Evolutionary conservation across 2,888 invertebrate genomes (phyloP), one percentile per base, ranked within the genome.

Genomic region (Athalia rosae): DNA sequence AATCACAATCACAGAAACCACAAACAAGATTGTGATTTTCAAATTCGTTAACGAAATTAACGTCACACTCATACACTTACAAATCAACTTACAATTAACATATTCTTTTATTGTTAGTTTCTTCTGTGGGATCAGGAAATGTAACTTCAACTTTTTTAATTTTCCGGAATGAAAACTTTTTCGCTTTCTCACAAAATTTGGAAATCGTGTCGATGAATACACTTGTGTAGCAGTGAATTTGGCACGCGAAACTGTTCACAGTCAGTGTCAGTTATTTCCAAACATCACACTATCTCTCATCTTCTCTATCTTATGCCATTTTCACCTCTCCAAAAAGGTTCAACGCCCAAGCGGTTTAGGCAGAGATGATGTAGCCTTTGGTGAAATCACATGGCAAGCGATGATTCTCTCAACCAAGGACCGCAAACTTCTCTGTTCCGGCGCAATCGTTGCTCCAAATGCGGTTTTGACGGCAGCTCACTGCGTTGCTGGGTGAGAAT

Each of bases 331-430:
- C 59, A 71, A 66, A 76, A 80, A 87, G 88, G 85, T 84, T 28
- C 82, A 82, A 76, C 85, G 88, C 53, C 82, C 84, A 28, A 79
- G 76, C 6, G 81, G 81, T 67, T 81, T 85, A 62, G 82, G 77
- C 15, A 84, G 83, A 4, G 85, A 92, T 63, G 94, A 95, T 79
- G 93, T 93, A 0, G 93, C 93, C 86, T 96, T 96, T 88, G 95
- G 94, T 0, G 96, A 96, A 90, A 95, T 96, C 85, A 95, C 96
- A 78, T 96, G 96, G 96, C 96, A 96, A 88, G 96, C 95, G 0
- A 95, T 96, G 95, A 91, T 96, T 0, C 90, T 96, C 13, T 92
- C 94, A 28, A 94, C 94, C 84, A 92, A 93, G 0, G 94, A 95
- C 87, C 93, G 93, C 84, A 93, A 94, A 73, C 91, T 96, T 2